Evolutionary conservation across 2,797 vertebrate genomes (phyloP), one percentile per base, ranked within the genome.

Genomic region (Rhinoraja longicauda): DNA sequence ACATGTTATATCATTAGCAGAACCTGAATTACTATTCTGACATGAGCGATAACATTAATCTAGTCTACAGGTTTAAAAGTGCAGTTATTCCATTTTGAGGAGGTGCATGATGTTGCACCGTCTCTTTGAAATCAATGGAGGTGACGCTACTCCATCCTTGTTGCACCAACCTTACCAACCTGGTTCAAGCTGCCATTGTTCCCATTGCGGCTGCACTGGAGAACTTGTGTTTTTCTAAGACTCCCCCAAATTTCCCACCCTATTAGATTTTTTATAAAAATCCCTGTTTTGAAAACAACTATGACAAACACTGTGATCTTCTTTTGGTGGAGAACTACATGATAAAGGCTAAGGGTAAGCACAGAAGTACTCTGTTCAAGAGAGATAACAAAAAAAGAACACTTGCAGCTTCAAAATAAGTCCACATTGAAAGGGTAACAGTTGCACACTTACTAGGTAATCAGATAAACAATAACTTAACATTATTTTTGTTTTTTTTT

Each of bases 31-130:
- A 91, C 72, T 92, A 75, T 57, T 92, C 70, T 29, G 70, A 24
- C 26, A 86, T 59, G 45, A 92, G 26, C 26, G n/a, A 62, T 73
- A 91, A 73, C 26, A 90, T 45, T 92, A 92, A 92, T 92, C 70
- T 72, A 72, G 57, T 92, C 72, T 73, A 75, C 90, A 92, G 70
- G 70, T 75, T 92, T 53, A 73, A 75, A 91, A 92, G 70, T 92
- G 90, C 70, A 92, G 70, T 92, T 45, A 92, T 73, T 92, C 90
- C 45, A 36, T 39, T 72, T 73, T 73, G 90, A 73, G 70, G 45
- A 53, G 15, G 32, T 91, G 67, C 64, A 91, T 26, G 17, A 26
- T 57, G 12, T 72, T 92, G 90, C 90, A 75, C 36, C 72, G 53
- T 13, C 90, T 39, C 73, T 57, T 75, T 73, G 70, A 92, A 92